Conservation (phyloP, 1,140 invertebrate genomes). For the Chrysoperla carnea region DNA sequence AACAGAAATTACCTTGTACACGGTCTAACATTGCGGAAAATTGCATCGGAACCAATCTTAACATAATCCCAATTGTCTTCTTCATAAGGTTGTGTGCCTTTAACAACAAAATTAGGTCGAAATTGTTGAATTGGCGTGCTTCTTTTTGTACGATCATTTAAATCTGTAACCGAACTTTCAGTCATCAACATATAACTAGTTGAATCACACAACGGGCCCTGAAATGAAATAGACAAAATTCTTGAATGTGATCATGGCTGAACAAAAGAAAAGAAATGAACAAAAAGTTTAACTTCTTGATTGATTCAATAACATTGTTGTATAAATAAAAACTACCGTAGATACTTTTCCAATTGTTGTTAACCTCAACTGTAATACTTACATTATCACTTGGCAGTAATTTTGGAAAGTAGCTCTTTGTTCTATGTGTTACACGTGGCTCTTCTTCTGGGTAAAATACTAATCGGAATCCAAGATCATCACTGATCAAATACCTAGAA, state of each 20-base stretch:
- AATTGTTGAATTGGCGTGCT: slow-evolving; percentile 35
- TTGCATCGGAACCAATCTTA: slow-evolving; percentile 37
- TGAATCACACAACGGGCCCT: slow-evolving; percentile 40
- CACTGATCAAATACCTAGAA: slow-evolving; percentile 33
- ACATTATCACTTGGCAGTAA: slow-evolving; percentile 4
- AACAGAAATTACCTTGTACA: slow-evolving; percentile 29
- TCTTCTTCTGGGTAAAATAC: slow-evolving; percentile 34
- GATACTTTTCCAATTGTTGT: too few relatives aligned
- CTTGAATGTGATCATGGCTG: too few relatives aligned
- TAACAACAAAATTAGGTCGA: slow-evolving; percentile 47
- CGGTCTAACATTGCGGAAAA: slow-evolving; percentile 42
- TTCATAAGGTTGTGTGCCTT: slow-evolving; percentile 36
- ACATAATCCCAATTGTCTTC: slow-evolving; percentile 53
- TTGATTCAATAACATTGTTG: too few relatives aligned
- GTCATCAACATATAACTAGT: slow-evolving; percentile 40
- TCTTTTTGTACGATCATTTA: slow-evolving; percentile 34
- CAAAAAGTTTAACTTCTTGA: too few relatives aligned
- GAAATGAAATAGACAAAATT: slow-evolving; percentile 4
- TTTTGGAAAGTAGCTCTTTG: slow-evolving; percentile 9
- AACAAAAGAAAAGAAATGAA: too few relatives aligned
- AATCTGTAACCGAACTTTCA: slow-evolving; percentile 38
- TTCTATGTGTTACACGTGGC: slow-evolving; percentile 13
- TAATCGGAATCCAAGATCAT: slow-evolving; percentile 31
- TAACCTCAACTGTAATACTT: too few relatives aligned
- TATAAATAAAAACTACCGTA: too few relatives aligned